Base-by-base conservation (phyloP, 2,113 vertebrate genomes). In the Tachycineta bicolor region DNA sequence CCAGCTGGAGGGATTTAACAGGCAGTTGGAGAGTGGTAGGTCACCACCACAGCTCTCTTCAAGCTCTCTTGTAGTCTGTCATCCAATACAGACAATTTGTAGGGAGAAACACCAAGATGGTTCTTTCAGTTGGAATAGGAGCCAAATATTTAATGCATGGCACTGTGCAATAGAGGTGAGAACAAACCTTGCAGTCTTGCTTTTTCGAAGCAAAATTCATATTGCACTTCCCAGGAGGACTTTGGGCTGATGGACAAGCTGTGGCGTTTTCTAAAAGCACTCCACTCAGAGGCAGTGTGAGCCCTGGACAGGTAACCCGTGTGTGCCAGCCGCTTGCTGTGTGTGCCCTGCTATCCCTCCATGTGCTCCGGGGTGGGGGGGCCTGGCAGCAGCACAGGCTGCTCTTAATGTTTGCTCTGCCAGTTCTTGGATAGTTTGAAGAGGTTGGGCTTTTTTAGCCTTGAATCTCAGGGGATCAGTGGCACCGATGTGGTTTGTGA, bases 321-420 rank as follows among this genome's bases (percentile, higher is more conserved):
- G 78, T 76, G 78, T 82, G 69, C 93, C 97, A 97, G 90, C 96
- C 20, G 3, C 55, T 49, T 64, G 77, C 83, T 24, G 10, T 62
- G 33, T 75, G 88, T 90, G 76, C 64, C 12, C 13, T 63, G 33
- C 75, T 43, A 2, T 77, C 4, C 50, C 25, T 12, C 22, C 8
- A 1, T 77, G 9, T 71, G 76, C 86, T 85, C 87, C 3, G 4
- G 77, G 43, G 94, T 43, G 81, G 44, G 44, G 58, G 87, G 71
- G 75, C 43, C 87, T 90, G 53, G 28, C 55, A 64, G 47, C 69
- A 90, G 33, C 73, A 41, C 63, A 21, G 16, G 71, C 89, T 92
- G 87, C 76, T 77, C 86, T 70, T 58, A 7, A 22, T 67, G 65
- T 91, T 52, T 95, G 68, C 73, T 96, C 20, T 94, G 95, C 85